Evolutionary conservation across 2,113 vertebrate species (phyloP), one percentile per base, ranked within the genome.

Genomic region (Genyomyrus donnyi): DNA sequence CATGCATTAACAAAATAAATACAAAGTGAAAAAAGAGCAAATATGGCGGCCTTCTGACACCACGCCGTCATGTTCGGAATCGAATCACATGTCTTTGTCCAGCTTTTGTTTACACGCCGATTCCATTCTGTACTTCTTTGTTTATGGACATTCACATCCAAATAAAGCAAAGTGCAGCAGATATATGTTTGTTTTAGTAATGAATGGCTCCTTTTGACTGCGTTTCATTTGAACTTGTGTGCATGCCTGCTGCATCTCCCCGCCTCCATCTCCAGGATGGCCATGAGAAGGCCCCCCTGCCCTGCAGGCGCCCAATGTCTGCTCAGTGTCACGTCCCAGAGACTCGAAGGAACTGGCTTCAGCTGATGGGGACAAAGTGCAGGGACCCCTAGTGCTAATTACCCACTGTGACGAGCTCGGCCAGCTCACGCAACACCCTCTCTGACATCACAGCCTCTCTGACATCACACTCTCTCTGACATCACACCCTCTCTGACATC

Each of bases 261-360:
- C 11, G 70, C 89, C 87, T 56, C 84, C 85, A 86, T 52, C 88
- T 90, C 87, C 8, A 90, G 10, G 62, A 13, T 13, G n/a, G 9
- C 56, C 24, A n/a, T 2, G 56, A 9, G 21, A 2, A 9, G 21
- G 0, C 0, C 17, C n/a, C 58, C 24, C 58, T 90, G 93, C 94
- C 77, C 94, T 94, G 90, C 88, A 92, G 93, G 94, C 92, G 27
- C 92, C 94, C 92, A 91, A 91, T 92, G 90, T 88, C 93, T 90
- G 94, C 95, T 94, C 92, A 93, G 92, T 95, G 95, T 94, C 94
- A 95, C 94, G 94, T 96, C 95, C 95, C 94, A 93, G 58, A 66
- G 58, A 66, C 94, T 93, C 92, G 94, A 95, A 95, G 95, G 92
- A 90, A 94, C 93, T 92, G 93, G 91, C 95, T 92, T 95, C 93